phyloP scores from a whole-genome alignment of 2,888 invertebrate species.

The Galerucella calmariensis region DNA sequence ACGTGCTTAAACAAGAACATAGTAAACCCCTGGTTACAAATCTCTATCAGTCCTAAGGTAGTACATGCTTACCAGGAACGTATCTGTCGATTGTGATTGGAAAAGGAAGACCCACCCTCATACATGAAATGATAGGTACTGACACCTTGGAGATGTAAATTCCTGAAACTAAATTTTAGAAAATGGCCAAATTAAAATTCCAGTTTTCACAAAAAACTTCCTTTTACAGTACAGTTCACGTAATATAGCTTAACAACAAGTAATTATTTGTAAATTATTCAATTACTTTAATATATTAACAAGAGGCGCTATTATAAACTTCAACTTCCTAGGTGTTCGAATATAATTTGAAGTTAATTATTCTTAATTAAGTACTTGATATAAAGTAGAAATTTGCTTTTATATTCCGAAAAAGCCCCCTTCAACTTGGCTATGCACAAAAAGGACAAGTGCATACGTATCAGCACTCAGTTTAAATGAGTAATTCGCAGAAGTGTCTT shows the following conservation, averaged over 20 bases:
- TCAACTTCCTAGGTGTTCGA: conserved; percentile 7
- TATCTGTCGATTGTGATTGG: no score
- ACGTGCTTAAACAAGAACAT: no score
- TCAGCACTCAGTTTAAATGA: not conserved
- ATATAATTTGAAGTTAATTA: conserved; percentile 15
- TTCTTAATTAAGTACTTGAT: conserved; percentile 13
- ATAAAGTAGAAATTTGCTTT: not conserved
- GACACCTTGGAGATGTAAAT: no score
- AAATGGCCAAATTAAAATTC: no score
- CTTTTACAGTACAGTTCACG: no score
- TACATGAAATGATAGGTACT: no score
- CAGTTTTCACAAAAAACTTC: no score
- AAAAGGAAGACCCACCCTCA: no score
- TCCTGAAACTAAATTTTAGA: no score
- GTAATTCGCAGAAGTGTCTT: not conserved
- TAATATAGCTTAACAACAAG: conserved; percentile 8
- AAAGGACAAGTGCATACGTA: not conserved
- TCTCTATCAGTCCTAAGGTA: no score
- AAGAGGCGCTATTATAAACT: conserved; percentile 28
- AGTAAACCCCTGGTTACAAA: no score
- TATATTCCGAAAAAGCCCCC: not conserved
- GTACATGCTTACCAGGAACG: no score
- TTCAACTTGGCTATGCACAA: not conserved
- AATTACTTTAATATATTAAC: conserved; percentile 21
- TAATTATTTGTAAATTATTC: conserved; percentile 28